A percentile compares a stretch with the other conserved stretches of the same genome.
Conservation (phyloP, 2,888 invertebrate species). For the Rhagophthalmus giganteus region DNA sequence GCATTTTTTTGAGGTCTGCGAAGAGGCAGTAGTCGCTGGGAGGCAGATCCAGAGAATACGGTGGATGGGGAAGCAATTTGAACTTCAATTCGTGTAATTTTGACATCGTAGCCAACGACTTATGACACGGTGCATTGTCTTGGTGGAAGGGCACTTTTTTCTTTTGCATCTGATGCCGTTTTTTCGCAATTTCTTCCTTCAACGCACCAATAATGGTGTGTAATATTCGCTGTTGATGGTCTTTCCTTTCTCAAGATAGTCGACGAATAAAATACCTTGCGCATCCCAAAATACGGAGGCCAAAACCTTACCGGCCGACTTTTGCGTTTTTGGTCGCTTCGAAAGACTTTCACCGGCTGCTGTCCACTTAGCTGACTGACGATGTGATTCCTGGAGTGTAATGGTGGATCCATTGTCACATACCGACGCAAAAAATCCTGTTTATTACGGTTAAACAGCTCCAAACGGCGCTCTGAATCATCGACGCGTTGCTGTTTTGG, state of each 20-base stretch:
- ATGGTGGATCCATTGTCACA: slow-evolving; percentile 46
- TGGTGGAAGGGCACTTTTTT: slow-evolving; percentile 6
- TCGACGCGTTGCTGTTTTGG: slow-evolving; percentile 1
- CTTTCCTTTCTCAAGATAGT: too few relatives aligned
- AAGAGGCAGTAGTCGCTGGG: too few relatives aligned
- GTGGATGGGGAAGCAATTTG: too few relatives aligned
- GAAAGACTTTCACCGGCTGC: slow-evolving; percentile 14
- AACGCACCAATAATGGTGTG: too few relatives aligned
- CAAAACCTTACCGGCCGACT: too few relatives aligned
- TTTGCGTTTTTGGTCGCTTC: too few relatives aligned
- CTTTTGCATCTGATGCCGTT: slow-evolving; percentile 2
- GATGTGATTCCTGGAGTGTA: slow-evolving; percentile 44
- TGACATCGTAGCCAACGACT: slow-evolving; percentile 2
- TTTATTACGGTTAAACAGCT: not conserved
- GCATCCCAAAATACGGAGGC: too few relatives aligned
- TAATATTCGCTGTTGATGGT: too few relatives aligned
- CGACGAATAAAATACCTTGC: slow-evolving; percentile 2
- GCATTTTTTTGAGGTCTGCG: too few relatives aligned
- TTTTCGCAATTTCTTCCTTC: too few relatives aligned
- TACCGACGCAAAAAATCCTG: slow-evolving; percentile 46
- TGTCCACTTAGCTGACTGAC: slow-evolving; percentile 23
- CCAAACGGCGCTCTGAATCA: slow-evolving; percentile 1
- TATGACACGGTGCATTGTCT: slow-evolving; percentile 7
- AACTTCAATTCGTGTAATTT: not conserved
- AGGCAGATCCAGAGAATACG: not conserved